Evolutionary conservation across 1,140 invertebrate species (phyloP), one percentile per base, ranked within the genome.

Genomic region (Thaumatotibia leucotreta): DNA sequence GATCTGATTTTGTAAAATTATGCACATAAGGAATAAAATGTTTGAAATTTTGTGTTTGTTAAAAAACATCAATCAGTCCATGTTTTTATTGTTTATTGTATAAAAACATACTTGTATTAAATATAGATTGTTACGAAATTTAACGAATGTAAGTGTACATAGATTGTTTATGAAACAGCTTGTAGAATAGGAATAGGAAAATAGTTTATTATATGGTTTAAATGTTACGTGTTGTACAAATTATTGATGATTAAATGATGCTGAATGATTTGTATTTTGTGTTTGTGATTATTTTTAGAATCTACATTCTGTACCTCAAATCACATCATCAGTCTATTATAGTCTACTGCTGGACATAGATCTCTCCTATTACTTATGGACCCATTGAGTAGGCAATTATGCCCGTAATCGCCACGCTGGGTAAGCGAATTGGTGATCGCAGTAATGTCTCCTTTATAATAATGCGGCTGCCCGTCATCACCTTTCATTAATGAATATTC

Each of bases 21-120:
- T 32, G 52, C 32, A 58, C 49, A 64, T 33, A 58, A 58, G 23
- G 52, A 39, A 63, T 29, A 33, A 23, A 23, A 70, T 64, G 67
- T 77, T 79, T 78, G 75, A 76, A 74, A 80, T 77, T 73, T 63
- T 62, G 64, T 68, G 74, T 75, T 80, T 71, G 69, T 74, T 63
- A 45, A 58, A 66, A 75, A 79, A 72, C 72, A 74, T 65, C 64
- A 75, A 68, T 63, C 50, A 29, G 31, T 62, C 33, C 54, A 54
- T n/a, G 35, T 52, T 50, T 1, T 65, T 39, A 49, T 32, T 23
- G 14, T 63, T 50, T n/a, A n/a, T 62, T 24, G 35, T 29, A 45
- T 50, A 66, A 29, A 27, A 33, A 39, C 24, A 22, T 22, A 22
- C 54, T 14, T 63, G 24, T 22, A 6, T 8, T 2, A 33, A 35